A percentile compares a stretch with the other conserved stretches of the same genome.
Evolutionary conservation across 2,113 vertebrate genomes (phyloP).

Genomic region (Motacilla alba): DNA sequence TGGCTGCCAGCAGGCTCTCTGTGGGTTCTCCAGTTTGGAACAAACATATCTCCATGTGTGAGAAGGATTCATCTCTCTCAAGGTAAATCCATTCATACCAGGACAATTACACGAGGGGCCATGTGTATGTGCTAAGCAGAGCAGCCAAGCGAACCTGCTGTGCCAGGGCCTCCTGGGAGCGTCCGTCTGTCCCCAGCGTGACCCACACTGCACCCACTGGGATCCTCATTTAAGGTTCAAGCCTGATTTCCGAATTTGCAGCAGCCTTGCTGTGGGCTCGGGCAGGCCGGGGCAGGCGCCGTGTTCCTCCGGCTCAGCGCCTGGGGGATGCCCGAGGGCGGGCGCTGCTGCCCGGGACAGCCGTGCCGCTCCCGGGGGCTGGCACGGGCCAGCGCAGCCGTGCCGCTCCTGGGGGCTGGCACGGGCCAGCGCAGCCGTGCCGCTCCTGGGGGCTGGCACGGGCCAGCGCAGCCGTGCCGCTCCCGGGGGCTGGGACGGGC

Average conservation of each 20-base stretch:
- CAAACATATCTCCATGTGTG: not conserved
- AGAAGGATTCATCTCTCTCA: not conserved
- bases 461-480: no score
- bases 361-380: not conserved
- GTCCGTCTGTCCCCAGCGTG: fast-evolving
- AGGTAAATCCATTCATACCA: not conserved
- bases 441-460: no score
- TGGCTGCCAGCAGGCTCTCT: not conserved
- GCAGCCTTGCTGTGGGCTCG: not conserved
- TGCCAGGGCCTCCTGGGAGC: not conserved
- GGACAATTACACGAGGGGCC: not conserved
- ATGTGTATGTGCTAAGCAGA: not conserved
- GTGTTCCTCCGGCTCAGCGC: fast-evolving
- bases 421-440: no score
- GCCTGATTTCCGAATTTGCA: not conserved
- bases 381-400: no score
- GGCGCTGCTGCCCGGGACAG: fast-evolving
- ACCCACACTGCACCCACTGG: not conserved
- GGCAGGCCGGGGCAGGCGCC: not conserved
- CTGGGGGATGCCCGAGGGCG: not conserved
- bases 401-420: no score
- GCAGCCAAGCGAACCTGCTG: fast-evolving
- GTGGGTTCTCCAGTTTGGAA: not conserved
- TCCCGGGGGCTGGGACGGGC: no score
- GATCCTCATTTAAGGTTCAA: not conserved